A percentile compares a stretch with the other conserved stretches of the same genome.
phyloP scores from a whole-genome alignment of 2,113 vertebrate genomes.

The Ciconia stormi region DNA sequence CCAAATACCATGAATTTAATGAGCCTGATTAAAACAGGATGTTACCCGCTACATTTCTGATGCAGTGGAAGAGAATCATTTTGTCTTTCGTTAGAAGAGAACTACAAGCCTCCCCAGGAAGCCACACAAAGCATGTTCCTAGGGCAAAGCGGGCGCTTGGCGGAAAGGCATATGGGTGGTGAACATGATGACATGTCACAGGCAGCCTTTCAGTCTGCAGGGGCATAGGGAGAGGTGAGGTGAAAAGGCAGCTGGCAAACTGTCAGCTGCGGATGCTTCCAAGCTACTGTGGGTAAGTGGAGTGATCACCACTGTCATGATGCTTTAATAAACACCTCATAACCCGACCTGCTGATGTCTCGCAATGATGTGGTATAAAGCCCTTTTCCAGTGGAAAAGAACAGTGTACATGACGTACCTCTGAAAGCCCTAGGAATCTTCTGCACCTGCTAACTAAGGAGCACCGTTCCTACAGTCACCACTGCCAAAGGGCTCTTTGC shows the following conservation, averaged over 20 bases:
- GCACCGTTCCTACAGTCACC: background rate
- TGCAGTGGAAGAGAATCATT: background rate
- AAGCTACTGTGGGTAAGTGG: background rate
- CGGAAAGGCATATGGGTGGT: rapidly evolving
- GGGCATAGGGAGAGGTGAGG: background rate
- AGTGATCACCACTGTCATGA: background rate
- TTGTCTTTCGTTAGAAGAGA: background rate
- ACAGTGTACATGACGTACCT: background rate
- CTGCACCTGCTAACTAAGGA: background rate
- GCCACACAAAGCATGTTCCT: background rate
- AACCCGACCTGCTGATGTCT: constrained; percentile 9
- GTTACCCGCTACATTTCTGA: background rate
- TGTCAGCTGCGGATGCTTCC: background rate
- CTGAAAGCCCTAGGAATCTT: background rate
- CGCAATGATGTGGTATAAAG: background rate
- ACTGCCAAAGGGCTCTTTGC: background rate
- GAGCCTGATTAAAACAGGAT: background rate
- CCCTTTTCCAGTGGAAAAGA: background rate
- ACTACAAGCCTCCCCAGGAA: background rate
- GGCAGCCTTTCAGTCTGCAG: background rate
- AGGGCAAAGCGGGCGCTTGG: background rate
- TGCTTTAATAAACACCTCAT: background rate
- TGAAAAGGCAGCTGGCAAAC: background rate
- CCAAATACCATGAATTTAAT: constrained; percentile 17
- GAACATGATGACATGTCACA: background rate